Evolutionary conservation across 2,888 invertebrate genomes (phyloP).

Genomic region (Rutpela maculata): DNA sequence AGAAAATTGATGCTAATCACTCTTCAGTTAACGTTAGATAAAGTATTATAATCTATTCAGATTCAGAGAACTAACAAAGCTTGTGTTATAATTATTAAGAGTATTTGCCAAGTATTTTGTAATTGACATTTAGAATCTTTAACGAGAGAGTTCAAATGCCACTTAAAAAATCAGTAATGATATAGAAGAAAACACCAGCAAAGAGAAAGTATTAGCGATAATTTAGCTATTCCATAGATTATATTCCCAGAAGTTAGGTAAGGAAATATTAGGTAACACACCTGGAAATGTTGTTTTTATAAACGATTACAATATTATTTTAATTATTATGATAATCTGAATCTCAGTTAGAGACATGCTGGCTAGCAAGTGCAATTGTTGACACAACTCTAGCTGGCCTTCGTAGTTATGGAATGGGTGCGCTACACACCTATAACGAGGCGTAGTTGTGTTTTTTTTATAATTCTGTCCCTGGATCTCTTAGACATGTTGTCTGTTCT

Average conservation of each 20-base stretch:
- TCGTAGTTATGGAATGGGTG: constrained; percentile 64
- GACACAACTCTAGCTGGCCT: constrained; percentile 64
- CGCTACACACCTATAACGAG: constrained; percentile 67
- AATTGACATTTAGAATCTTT: background rate
- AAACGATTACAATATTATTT: constrained; percentile 20
- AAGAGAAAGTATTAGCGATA: constrained; percentile 3
- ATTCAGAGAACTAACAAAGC: background rate
- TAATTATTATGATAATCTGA: constrained; percentile 36
- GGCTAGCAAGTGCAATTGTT: constrained; percentile 65
- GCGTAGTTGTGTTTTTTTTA: constrained; percentile 60
- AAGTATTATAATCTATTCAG: background rate
- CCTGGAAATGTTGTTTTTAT: constrained; percentile 4
- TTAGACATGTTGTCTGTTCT: constrained; percentile 60
- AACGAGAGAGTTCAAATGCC: background rate
- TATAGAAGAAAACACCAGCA: background rate
- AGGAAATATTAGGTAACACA: constrained; percentile 14
- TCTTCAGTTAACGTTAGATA: background rate
- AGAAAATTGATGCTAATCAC: background rate
- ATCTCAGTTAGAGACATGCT: constrained; percentile 60
- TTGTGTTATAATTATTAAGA: too few species aligned
- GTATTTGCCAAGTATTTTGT: background rate
- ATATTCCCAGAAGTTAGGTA: constrained; percentile 16
- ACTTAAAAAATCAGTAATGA: background rate
- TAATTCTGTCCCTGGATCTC: constrained; percentile 57
- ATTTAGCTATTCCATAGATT: constrained; percentile 9